A percentile compares a stretch with the other conserved stretches of the same genome.
Conservation (phyloP, 2,113 vertebrate genomes). For the Vulpes lagopus region DNA sequence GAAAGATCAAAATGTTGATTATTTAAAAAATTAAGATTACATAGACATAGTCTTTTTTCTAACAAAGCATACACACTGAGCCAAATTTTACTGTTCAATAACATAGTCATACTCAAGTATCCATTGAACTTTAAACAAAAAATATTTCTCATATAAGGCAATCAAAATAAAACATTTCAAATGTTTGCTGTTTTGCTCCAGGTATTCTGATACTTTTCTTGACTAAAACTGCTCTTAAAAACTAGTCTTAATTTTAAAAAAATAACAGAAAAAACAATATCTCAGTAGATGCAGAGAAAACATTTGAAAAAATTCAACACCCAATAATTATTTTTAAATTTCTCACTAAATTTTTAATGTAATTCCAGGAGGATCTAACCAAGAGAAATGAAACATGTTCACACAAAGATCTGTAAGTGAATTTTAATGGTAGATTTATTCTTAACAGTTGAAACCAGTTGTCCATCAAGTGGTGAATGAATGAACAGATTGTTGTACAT, state of each 20-base stretch:
- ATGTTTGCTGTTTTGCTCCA: background rate
- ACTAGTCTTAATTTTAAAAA: background rate
- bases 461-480: background rate
- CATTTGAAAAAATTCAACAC: background rate
- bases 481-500: background rate
- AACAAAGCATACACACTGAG: background rate
- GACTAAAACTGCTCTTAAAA: background rate
- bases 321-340: background rate
- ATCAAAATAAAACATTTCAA: conserved; percentile 34
- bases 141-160: conserved; percentile 14
- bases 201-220: background rate
- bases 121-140: conserved; percentile 20
- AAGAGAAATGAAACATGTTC: background rate
- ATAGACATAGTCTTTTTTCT: background rate
- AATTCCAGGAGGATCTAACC: background rate
- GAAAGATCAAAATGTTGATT: conserved; percentile 31
- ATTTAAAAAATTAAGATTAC: conserved; percentile 28
- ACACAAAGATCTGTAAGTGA: background rate
- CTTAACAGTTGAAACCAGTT: background rate
- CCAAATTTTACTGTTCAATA: background rate
- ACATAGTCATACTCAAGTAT: background rate
- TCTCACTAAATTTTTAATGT: background rate
- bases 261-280: background rate
- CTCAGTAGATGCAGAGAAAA: background rate
- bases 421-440: background rate